Evolutionary conservation across 2,113 vertebrate species (phyloP).

Genomic region (Myotis davidii): DNA sequence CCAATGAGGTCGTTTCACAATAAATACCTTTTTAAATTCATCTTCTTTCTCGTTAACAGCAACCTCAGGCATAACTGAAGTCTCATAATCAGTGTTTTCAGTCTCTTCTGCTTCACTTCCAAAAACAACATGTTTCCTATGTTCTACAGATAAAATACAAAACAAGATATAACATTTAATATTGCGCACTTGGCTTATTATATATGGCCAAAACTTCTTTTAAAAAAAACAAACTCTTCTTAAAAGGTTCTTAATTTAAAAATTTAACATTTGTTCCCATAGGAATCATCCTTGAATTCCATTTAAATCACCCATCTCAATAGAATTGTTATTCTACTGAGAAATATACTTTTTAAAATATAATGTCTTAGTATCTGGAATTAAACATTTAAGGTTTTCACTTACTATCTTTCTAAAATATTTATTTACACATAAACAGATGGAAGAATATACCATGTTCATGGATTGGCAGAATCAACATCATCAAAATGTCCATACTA

Average conservation of each 20-base stretch:
- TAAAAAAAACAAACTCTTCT: neutral
- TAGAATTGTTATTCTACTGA: neutral
- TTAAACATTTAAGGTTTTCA: neutral
- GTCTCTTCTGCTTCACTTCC: slow-evolving; percentile 64
- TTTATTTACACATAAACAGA: too few species aligned
- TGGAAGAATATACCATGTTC: too few species aligned
- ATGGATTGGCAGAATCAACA: too few species aligned
- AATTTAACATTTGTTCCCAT: neutral
- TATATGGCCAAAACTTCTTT: neutral
- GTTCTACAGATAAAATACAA: slow-evolving; percentile 73
- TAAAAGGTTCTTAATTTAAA: neutral
- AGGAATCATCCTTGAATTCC: neutral
- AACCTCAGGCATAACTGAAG: slow-evolving; percentile 49
- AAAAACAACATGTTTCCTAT: slow-evolving; percentile 78
- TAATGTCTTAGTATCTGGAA: neutral
- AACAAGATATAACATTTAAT: neutral
- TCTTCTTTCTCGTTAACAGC: slow-evolving; percentile 82
- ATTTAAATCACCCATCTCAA: slow-evolving; percentile 17
- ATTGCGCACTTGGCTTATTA: neutral
- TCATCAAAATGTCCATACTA: too few species aligned
- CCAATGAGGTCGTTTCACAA: neutral
- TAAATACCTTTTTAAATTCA: slow-evolving; percentile 89
- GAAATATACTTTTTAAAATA: neutral
- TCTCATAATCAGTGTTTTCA: neutral
- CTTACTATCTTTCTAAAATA: neutral